Base-by-base conservation (phyloP, 2,797 vertebrate species). In the Coregonus suidteri region DNA sequence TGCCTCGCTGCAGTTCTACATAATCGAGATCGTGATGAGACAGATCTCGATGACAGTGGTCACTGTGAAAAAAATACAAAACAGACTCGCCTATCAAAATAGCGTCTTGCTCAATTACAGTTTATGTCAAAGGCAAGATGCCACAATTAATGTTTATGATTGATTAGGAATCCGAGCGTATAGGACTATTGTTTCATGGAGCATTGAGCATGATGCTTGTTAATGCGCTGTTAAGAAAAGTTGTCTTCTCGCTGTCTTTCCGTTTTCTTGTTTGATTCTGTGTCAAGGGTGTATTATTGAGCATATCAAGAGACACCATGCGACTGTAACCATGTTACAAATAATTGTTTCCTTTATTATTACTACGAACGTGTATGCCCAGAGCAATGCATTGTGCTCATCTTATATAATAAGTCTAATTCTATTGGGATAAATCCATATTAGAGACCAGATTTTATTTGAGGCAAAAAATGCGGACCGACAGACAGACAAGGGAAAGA, bases 91-190 rank as follows among this genome's bases (percentile, higher is more conserved):
- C 62, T 13, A 30, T 25, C 62, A 65, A 13, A 65, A 65, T 65
- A 25, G 62, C 25, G 25, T 65, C 62, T 25, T 31, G 25, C 62
- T 65, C 62, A 65, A 65, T 65, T 65, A 65, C 62, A 65, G 62
- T 65, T 65, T 65, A 25, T 25, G 62, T 65, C 62, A 65, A 65
- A 65, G 6, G 62, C 20, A 65, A 65, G 62, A 65, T 13, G 62
- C 20, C 62, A 65, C 62, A 31, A 65, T 65, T 30, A 65, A 65
- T 65, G 62, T 65, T 65, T 30, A 30, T 65, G 62, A 65, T 65
- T 30, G 20, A 65, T 65, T 65, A 31, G 62, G 62, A 65, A 65
- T 65, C 1, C 20, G 25, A 65, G 62, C 7, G 3, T 30, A 13
- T 30, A 65, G 62, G 62, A 30, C 20, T 31, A 31, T 65, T 31